phyloP scores from a whole-genome alignment of 1,140 invertebrate genomes.

The Heliothis subflexa region DNA sequence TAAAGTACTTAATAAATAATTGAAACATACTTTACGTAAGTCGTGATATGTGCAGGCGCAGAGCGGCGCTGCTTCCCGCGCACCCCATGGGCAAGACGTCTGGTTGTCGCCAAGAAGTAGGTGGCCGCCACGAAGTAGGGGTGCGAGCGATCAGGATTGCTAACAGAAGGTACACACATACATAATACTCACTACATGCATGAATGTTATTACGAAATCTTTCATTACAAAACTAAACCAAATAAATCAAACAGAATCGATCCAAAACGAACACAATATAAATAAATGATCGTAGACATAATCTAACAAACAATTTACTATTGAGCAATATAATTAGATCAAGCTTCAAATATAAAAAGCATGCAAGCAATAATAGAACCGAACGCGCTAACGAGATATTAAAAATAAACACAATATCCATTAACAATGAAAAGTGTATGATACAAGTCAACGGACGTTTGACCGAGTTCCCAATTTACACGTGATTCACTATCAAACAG shows the following conservation, averaged over 20 bases:
- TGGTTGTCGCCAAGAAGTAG: conserved; percentile 33
- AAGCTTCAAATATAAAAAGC: conserved; percentile 21
- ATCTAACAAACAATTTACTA: conserved; percentile 39
- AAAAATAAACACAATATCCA: conserved; percentile 55
- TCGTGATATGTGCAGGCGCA: background rate
- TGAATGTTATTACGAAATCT: background rate
- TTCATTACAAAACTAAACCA: conserved; percentile 16
- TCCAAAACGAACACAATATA: conserved; percentile 7
- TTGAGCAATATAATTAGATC: conserved; percentile 38
- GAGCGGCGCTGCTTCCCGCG: conserved; percentile 32
- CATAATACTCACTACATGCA: background rate
- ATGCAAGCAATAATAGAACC: conserved; percentile 33
- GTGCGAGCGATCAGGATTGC: conserved; percentile 23
- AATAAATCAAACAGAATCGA: conserved; percentile 22
- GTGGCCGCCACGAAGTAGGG: conserved; percentile 17
- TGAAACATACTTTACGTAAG: background rate
- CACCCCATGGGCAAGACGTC: conserved; percentile 36
- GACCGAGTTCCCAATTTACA: conserved; percentile 65
- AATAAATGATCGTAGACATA: conserved; percentile 31
- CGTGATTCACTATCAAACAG: conserved; percentile 52
- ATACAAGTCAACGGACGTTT: conserved; percentile 53
- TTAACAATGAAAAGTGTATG: conserved; percentile 47
- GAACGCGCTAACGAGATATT: conserved; percentile 25
- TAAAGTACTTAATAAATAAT: background rate
- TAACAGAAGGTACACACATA: conserved; percentile 46